These are phyloP conservation scores for Cephus pygmeus DNA, from an alignment of 2,888 invertebrate species.

Conservation along the genomic window DNA sequence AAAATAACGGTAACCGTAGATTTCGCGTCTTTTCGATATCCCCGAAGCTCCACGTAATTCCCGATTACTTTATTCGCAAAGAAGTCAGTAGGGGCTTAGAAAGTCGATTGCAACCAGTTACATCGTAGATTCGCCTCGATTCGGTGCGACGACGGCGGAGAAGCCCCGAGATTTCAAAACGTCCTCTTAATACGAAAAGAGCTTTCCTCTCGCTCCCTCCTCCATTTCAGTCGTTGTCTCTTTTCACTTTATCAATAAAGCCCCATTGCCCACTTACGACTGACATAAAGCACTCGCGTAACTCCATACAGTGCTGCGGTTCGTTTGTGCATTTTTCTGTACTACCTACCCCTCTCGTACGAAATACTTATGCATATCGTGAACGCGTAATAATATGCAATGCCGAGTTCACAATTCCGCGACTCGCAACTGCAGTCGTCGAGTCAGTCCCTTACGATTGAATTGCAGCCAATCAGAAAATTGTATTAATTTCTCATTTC, in stretches of 20 bases:
- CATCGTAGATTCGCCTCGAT: background rate
- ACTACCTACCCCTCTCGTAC: background rate
- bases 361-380: background rate
- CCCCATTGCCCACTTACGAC: background rate
- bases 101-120: background rate
- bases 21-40: background rate
- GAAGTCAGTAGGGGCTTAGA: background rate
- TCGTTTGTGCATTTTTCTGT: background rate
- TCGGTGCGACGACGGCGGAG: background rate
- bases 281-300: background rate
- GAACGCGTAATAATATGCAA: background rate
- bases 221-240: too few species aligned
- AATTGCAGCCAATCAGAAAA: background rate
- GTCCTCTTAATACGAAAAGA: background rate
- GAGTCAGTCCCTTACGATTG: background rate
- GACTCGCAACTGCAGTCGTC: background rate
- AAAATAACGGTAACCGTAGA: background rate
- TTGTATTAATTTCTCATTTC: background rate
- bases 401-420: background rate
- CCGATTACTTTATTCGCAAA: background rate
- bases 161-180: background rate
- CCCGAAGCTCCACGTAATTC: background rate
- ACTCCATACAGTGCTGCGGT: background rate
- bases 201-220: too few species aligned
- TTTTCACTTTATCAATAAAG: background rate